Percentiles rank a stretch among this genome's conserved stretches.
These are phyloP conservation scores for Xenus cinereus DNA, from an alignment of 2,113 vertebrate species.

Conservation along the genomic window DNA sequence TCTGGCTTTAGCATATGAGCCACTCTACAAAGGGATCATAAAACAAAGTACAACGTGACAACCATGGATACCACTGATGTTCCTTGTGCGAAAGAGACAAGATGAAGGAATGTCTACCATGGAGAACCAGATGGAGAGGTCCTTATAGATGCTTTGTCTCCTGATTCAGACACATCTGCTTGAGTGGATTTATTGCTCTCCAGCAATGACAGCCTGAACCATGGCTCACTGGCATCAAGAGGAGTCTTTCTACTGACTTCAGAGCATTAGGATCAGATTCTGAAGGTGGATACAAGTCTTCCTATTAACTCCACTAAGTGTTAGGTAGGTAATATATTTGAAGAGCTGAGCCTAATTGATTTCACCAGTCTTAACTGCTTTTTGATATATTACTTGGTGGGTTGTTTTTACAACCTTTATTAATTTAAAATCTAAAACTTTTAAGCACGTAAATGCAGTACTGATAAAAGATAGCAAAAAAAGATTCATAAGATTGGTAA, in stretches of 20 bases:
- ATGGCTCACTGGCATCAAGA: not conserved
- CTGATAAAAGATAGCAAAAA: not conserved
- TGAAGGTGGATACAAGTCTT: not conserved
- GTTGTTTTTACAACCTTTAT: not conserved
- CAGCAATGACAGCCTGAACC: not conserved
- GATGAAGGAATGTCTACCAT: constrained; percentile 33
- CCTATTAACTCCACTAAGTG: not conserved
- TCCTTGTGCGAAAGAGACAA: constrained; percentile 31
- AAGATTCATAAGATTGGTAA: constrained; percentile 15
- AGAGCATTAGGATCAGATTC: not conserved
- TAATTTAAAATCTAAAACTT: constrained; percentile 40
- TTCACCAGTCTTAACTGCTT: not conserved
- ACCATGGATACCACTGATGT: not conserved
- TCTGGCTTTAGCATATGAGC: constrained; percentile 40
- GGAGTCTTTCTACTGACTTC: not conserved
- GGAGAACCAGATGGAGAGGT: constrained; percentile 49
- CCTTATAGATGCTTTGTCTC: constrained; percentile 24
- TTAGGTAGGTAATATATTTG: not conserved
- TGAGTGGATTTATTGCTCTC: not conserved
- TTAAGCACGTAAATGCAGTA: not conserved
- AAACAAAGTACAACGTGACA: constrained; percentile 50
- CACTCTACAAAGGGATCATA: constrained; percentile 33
- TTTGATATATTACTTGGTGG: not conserved
- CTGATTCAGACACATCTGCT: constrained; percentile 46
- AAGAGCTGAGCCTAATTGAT: not conserved